A percentile compares a stretch with the other conserved stretches of the same genome.
Conservation (phyloP, 1,140 invertebrate genomes). For the Zaprionus ghesquierei region DNA sequence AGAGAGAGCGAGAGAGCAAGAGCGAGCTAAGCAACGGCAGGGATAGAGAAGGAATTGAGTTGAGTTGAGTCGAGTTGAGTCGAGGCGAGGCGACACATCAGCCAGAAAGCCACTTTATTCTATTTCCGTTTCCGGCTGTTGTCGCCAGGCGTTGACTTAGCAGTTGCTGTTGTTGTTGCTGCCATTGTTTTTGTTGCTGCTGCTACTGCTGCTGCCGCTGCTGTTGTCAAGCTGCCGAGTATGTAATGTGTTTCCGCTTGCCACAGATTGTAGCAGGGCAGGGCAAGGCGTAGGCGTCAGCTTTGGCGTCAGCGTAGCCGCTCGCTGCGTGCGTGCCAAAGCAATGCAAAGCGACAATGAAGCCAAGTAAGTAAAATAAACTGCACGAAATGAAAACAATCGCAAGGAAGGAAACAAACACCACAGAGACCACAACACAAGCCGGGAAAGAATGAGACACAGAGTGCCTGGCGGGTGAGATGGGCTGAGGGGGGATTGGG, state of each 20-base stretch:
- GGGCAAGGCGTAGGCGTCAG: constrained; percentile 24
- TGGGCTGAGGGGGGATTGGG: neutral
- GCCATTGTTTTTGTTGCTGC: constrained; percentile 1
- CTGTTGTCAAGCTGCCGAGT: constrained; percentile 70
- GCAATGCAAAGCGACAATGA: constrained; percentile 44
- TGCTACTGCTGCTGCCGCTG: constrained; percentile 16
- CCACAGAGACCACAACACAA: neutral
- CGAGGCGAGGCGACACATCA: constrained; percentile 49
- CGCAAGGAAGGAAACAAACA: constrained; percentile 24
- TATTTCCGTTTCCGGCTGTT: constrained; percentile 78
- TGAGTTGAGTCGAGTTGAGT: neutral
- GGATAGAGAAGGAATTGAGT: neutral
- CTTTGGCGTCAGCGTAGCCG: constrained; percentile 11
- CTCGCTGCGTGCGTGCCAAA: constrained; percentile 54
- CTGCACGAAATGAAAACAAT: constrained; percentile 21
- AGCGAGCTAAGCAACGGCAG: neutral
- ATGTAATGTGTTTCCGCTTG: constrained; percentile 77
- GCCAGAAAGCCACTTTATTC: constrained; percentile 76
- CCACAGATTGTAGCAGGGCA: constrained; percentile 62
- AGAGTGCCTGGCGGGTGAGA: neutral
- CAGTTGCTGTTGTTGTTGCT: neutral
- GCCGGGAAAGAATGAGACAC: neutral
- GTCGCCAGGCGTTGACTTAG: constrained; percentile 51
- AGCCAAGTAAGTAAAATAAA: constrained; percentile 36
- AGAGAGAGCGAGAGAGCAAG: neutral